Base-by-base conservation (phyloP, 2,888 invertebrate species). In the Leptura quadrifasciata region DNA sequence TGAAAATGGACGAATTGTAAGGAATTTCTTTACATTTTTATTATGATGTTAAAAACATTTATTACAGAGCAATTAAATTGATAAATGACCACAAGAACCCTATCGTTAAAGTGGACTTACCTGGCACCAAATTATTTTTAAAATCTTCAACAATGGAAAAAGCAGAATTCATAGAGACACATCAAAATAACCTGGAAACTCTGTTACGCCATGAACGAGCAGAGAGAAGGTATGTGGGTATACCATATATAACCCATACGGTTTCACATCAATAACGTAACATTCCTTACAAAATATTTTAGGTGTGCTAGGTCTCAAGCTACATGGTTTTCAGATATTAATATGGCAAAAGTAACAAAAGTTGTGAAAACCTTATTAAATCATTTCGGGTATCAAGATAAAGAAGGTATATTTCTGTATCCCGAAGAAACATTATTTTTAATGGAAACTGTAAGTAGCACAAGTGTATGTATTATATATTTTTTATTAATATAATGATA, bases 341-440 rank as follows among this genome's bases (percentile, higher is more conserved):
- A 83, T 27, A 55, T 85, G 27, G 85, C 84, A 6, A 81, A 83
- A 80, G 78, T 88, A 10, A 83, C 75, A 20, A 86, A 86, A 81
- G 76, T 82, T 20, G 81, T 82, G 8, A 84, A 84, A 76, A 82
- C 83, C 15, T 79, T 86, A 9, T 72, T 86, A 20, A 81, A 83
- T 54, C 80, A 82, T 73, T 88, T 86, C 80, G 89, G 88, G 2
- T 86, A 81, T 76, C 86, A 86, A 79, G 85, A 87, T 76, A 85
- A 85, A 78, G 76, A 67, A 68, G 87, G 87, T 15, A 84, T 83
- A 55, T 88, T 83, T 79, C 80, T 94, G 1, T 88, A 90, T 64
- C 93, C 94, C 1, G 94, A 94, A 87, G 94, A 94, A 89, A 91
- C 93, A 52, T 87, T 94, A 57, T 92, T 91, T 85, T 88, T 94